phyloP scores from a whole-genome alignment of 2,113 vertebrate genomes.

The Mungos mungo region DNA sequence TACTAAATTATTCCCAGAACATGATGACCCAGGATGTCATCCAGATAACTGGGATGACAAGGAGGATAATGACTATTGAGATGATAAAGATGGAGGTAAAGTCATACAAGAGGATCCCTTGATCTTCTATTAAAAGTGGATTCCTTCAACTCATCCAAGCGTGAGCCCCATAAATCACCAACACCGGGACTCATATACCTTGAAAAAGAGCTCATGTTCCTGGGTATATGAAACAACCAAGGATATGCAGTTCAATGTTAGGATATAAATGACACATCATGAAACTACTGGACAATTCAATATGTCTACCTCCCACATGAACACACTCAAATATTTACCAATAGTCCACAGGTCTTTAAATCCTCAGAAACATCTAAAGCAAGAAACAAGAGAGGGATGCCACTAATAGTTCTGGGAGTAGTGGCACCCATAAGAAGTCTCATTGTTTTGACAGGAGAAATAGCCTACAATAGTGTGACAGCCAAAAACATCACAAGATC shows the following conservation, averaged over 20 bases:
- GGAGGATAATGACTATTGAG: neutral
- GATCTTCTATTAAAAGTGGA: neutral
- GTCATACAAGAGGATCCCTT: neutral
- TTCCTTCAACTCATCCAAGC: neutral
- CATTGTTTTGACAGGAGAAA: neutral
- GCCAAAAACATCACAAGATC: neutral
- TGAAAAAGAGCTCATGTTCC: neutral
- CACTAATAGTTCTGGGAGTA: neutral
- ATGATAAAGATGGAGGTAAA: neutral
- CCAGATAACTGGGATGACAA: neutral
- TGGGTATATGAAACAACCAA: neutral
- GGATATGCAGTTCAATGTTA: neutral
- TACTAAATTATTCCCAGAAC: neutral
- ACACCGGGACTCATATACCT: neutral
- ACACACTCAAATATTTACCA: neutral
- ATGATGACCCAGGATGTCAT: neutral
- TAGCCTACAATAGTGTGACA: neutral
- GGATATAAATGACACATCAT: neutral
- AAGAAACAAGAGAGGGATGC: neutral
- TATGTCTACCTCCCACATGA: neutral
- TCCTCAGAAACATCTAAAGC: neutral
- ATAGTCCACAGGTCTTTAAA: neutral
- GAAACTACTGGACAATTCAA: neutral
- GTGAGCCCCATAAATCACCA: neutral
- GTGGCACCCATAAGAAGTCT: neutral